These are phyloP conservation scores for Semotilus atromaculatus DNA, from an alignment of 2,797 vertebrate genomes.

Conservation along the genomic window DNA sequence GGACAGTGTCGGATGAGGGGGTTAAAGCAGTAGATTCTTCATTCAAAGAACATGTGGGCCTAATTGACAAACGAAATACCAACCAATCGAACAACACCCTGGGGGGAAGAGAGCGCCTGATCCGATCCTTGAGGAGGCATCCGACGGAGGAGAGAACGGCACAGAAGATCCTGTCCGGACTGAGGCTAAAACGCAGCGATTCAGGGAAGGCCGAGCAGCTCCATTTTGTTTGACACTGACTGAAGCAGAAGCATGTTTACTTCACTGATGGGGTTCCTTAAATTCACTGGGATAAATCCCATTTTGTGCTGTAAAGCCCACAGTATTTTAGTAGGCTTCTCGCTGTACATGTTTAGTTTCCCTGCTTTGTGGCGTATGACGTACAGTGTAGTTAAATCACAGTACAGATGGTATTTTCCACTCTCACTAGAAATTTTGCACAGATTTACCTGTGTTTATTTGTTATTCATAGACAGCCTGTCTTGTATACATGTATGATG, in stretches of 20 bases:
- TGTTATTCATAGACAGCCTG: not conserved
- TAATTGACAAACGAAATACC: conserved; percentile 52
- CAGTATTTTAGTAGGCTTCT: not conserved
- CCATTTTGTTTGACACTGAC: conserved; percentile 73
- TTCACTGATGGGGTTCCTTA: not conserved
- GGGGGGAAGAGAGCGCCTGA: conserved; percentile 49
- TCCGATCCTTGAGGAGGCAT: conserved; percentile 62
- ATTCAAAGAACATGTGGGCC: conserved; percentile 36
- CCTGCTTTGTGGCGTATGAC: conserved; percentile 11
- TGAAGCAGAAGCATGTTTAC: conserved; percentile 21
- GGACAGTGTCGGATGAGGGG: conserved; percentile 65
- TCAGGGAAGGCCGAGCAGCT: conserved; percentile 76
- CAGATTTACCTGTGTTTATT: conserved; percentile 15
- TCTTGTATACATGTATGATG: conserved; percentile 16
- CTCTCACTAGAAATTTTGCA: not conserved
- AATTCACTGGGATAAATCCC: not conserved
- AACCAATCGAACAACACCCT: conserved; percentile 62
- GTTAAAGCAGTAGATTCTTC: conserved; percentile 24
- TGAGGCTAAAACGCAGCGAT: conserved; percentile 74
- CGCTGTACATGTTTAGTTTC: not conserved
- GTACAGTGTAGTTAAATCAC: not conserved
- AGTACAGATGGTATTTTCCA: not conserved
- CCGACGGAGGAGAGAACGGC: conserved; percentile 67
- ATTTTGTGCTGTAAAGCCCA: not conserved
- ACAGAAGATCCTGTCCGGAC: conserved; percentile 75